Evolutionary conservation across 2,797 vertebrate genomes (phyloP).

Genomic region (Borostomias antarcticus): DNA sequence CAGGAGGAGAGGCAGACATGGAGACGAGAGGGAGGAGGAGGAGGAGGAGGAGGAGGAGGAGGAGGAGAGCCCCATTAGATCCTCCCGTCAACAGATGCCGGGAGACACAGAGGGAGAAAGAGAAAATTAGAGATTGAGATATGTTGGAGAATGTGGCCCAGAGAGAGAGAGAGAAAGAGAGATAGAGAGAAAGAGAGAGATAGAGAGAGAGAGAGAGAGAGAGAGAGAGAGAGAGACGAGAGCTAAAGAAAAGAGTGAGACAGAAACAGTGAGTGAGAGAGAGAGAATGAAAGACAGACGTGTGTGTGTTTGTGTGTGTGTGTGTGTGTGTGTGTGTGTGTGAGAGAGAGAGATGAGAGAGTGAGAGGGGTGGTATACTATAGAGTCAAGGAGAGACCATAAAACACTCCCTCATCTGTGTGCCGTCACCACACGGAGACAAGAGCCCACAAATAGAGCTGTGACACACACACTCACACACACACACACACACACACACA

Average conservation of each 20-base stretch:
- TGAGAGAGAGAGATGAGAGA: conserved; percentile 37
- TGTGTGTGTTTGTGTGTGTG: conserved; percentile 58
- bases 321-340: conserved; percentile 19
- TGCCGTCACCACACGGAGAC: conserved; percentile 52
- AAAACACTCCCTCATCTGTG: conserved; percentile 66
- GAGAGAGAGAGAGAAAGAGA: conserved; percentile 21
- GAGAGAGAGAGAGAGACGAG: conserved; percentile 23
- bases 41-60: not conserved
- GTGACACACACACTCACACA: conserved; percentile 23
- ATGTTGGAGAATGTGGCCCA: too few relatives aligned
- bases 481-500: not conserved
- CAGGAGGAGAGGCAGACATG: conserved; percentile 42
- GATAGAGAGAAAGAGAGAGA: not conserved
- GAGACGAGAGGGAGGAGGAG: not conserved
- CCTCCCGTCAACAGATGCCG: not conserved
- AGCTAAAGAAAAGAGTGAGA: conserved; percentile 36
- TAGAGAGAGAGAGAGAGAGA: not conserved
- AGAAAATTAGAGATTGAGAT: not conserved
- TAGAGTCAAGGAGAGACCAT: conserved; percentile 66
- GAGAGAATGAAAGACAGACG: conserved; percentile 57
- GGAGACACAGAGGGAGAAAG: not conserved
- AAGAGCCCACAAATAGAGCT: conserved; percentile 46
- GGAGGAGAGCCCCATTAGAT: not conserved
- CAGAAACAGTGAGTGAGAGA: conserved; percentile 63
- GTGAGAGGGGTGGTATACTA: conserved; percentile 48